Base-by-base conservation (phyloP, 2,797 vertebrate species). In the Sebastolobus altivelis region DNA sequence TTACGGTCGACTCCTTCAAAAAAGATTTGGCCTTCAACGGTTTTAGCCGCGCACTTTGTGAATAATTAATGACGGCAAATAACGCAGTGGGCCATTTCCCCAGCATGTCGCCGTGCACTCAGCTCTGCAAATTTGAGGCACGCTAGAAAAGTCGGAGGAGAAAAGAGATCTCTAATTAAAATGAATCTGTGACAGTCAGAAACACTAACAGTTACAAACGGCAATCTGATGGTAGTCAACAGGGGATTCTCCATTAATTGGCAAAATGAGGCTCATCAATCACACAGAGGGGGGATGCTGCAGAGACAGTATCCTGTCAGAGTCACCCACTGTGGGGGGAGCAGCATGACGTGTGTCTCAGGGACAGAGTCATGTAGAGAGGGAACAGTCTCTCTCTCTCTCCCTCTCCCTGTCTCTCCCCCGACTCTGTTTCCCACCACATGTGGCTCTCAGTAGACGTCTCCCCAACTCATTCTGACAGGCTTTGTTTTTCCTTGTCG, bases 261-360 rank as follows among this genome's bases (percentile, higher is more conserved):
- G 93, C 92, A 92, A 96, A 96, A 96, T 96, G 94, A 96, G 94
- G 89, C 92, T 95, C 96, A 96, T 96, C 95, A 95, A 95, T 96
- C 95, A 96, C 93, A 37, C 92, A 72, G 91, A 91, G 91, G 94
- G 94, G 89, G 89, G 73, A 75, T 77, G 84, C 87, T 86, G 88
- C 88, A 92, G 84, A 89, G 90, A 92, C 87, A 92, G 86, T 86
- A 89, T 94, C 89, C 92, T 89, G 91, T 94, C 95, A 93, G 89
- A 72, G 85, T 87, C 86, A 78, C 89, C 91, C 87, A 92, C 93
- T 90, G 91, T 86, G 79, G 93, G 90, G 91, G 81, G 87, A 93
- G 87, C 92, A 93, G 91, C 90, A 80, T 89, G 95, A 92, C 60
- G 76, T 78, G 87, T 87, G 84, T 94, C 91, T 93, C 81, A 87